A percentile compares a stretch with the other conserved stretches of the same genome.
phyloP scores from a whole-genome alignment of 2,113 vertebrate species.

The Noturus placidus region DNA sequence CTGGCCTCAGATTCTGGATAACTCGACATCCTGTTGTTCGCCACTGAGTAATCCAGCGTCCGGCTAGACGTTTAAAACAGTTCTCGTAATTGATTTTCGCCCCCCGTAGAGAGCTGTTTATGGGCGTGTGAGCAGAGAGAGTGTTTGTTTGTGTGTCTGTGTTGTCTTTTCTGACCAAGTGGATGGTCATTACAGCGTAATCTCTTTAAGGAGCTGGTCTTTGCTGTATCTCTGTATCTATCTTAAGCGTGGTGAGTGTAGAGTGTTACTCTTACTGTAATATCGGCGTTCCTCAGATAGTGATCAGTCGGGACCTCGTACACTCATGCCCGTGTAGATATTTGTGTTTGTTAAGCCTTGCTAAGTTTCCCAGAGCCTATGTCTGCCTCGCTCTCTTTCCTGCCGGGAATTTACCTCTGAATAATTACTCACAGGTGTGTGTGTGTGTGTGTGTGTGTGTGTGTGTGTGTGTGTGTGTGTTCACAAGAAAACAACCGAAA shows the following conservation, averaged over 20 bases:
- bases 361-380: neutral
- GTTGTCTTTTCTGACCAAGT: neutral
- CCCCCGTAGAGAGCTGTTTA: neutral
- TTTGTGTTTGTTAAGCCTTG: neutral
- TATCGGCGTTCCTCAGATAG: conserved; percentile 25
- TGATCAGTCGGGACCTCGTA: conserved; percentile 1
- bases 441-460: conserved; percentile 36
- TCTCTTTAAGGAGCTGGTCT: neutral
- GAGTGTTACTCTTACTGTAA: neutral
- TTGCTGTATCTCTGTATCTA: neutral
- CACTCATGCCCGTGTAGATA: conserved; percentile 4
- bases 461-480: conserved; percentile 33
- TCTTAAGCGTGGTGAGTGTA: neutral
- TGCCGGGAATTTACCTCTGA: conserved; percentile 48
- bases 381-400: conserved; percentile 25
- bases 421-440: conserved; percentile 51
- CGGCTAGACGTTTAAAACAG: conserved; percentile 13
- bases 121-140: neutral
- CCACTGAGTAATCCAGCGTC: conserved; percentile 18
- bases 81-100: neutral
- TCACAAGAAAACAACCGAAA: neutral
- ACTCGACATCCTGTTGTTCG: conserved; percentile 34
- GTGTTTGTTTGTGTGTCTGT: neutral
- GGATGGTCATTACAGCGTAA: neutral
- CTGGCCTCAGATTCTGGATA: neutral